Evolutionary conservation across 2,888 invertebrate genomes (phyloP).

Genomic region (Syritta pipiens): DNA sequence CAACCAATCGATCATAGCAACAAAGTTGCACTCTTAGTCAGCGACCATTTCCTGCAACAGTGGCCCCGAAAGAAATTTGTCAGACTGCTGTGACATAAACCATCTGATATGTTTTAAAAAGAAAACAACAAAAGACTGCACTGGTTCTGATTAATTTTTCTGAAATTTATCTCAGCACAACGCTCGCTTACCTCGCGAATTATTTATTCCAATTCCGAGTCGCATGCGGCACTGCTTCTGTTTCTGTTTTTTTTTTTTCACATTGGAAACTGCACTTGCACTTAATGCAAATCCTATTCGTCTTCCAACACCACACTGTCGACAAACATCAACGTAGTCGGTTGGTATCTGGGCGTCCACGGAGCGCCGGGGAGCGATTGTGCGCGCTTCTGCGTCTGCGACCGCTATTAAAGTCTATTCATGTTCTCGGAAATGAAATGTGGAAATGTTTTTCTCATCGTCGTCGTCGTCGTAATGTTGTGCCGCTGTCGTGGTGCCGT

Average conservation of each 20-base stretch:
- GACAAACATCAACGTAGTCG: not conserved
- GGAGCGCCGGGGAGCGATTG: not conserved
- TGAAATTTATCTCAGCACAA: conserved; percentile 8
- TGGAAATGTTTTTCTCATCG: conserved; percentile 39
- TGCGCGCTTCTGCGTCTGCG: conserved; percentile 4
- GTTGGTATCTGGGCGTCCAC: not conserved
- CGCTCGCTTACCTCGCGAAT: conserved; percentile 11
- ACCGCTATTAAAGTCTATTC: conserved; percentile 46
- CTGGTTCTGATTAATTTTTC: conserved; percentile 2
- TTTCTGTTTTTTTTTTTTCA: conserved; percentile 6
- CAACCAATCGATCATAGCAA: too few relatives aligned
- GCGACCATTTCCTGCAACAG: too few relatives aligned
- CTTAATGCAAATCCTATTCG: conserved; percentile 30
- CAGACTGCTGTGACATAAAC: not conserved
- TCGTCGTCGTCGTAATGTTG: not conserved
- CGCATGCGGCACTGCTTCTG: too few relatives aligned
- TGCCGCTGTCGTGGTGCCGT: not conserved
- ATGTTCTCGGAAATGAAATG: conserved; percentile 43
- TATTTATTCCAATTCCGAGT: conserved; percentile 17
- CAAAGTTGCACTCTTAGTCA: too few relatives aligned
- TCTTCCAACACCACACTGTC: not conserved
- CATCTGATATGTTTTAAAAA: not conserved
- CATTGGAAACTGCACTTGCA: conserved; percentile 32
- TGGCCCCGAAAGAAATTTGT: not conserved
- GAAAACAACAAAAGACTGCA: not conserved